These are phyloP conservation scores for Ivindomyrus marchei DNA, from an alignment of 2,113 vertebrate species.

Conservation along the genomic window DNA sequence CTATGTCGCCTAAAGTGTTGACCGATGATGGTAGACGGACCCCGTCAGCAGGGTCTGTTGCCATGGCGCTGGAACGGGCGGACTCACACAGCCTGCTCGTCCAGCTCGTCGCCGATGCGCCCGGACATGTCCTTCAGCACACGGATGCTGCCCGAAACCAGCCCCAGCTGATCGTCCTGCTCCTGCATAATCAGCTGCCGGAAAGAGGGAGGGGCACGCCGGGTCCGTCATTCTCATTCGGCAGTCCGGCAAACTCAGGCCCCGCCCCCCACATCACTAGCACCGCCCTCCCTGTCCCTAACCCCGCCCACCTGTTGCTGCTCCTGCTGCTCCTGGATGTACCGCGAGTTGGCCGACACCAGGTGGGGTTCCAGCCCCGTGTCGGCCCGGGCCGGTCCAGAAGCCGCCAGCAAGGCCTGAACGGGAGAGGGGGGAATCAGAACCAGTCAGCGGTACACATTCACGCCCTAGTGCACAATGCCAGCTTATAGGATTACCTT, in stretches of 20 bases:
- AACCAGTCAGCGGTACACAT: background rate
- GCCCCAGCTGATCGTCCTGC: constrained; percentile 71
- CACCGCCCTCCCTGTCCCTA: background rate
- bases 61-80: background rate
- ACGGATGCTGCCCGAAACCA: constrained; percentile 70
- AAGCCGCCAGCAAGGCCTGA: constrained; percentile 50
- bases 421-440: background rate
- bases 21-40: background rate
- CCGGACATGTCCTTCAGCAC: constrained; percentile 72
- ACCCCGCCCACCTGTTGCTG: constrained; percentile 63
- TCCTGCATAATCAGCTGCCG: constrained; percentile 68
- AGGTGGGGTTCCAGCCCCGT: constrained; percentile 62
- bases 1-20: background rate
- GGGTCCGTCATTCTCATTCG: background rate
- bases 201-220: background rate
- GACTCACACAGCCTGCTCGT: constrained; percentile 69
- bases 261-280: background rate
- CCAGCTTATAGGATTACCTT: background rate
- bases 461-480: background rate
- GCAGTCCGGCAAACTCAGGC: background rate
- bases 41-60: background rate
- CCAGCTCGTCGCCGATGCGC: constrained; percentile 69
- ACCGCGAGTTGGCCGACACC: constrained; percentile 59
- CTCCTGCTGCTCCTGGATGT: constrained; percentile 67
- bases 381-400: constrained; percentile 34